These are phyloP conservation scores for Chalcosyrphus nemorum DNA, from an alignment of 2,888 invertebrate species.

Conservation along the genomic window DNA sequence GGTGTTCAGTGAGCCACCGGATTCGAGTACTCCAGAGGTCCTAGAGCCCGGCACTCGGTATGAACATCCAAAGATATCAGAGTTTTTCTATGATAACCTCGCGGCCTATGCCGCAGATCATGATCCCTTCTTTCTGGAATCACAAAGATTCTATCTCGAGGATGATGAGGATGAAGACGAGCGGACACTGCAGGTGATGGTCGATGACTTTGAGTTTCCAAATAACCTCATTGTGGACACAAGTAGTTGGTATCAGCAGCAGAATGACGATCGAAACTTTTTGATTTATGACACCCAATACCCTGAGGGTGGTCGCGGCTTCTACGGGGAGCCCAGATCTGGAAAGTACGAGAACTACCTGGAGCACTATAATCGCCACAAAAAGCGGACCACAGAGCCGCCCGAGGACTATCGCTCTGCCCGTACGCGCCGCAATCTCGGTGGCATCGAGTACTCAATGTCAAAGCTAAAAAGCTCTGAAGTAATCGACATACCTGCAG, in stretches of 20 bases:
- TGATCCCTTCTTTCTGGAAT: conserved; percentile 61
- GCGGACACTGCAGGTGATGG: conserved; percentile 76
- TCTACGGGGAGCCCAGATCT: conserved; percentile 29
- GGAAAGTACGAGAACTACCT: conserved; percentile 79
- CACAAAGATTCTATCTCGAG: conserved; percentile 62
- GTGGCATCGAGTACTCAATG: conserved; percentile 66
- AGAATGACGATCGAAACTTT: conserved; percentile 54
- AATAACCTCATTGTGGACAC: conserved; percentile 75
- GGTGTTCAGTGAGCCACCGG: conserved; percentile 79
- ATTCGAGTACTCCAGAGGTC: conserved; percentile 12
- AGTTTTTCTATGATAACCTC: conserved; percentile 78
- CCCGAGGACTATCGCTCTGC: conserved; percentile 54
- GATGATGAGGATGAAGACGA: conserved; percentile 75
- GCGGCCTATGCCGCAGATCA: conserved; percentile 66
- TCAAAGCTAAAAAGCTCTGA: conserved; percentile 51
- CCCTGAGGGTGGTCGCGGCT: neutral
- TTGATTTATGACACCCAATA: conserved; percentile 35
- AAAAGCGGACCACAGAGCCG: conserved; percentile 60
- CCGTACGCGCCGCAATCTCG: conserved; percentile 55
- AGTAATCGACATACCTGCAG: conserved; percentile 33
- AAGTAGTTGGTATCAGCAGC: conserved; percentile 55
- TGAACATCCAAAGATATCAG: conserved; percentile 80
- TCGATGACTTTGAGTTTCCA: conserved; percentile 72
- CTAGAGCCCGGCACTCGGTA: conserved; percentile 74
- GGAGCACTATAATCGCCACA: conserved; percentile 78